These are phyloP conservation scores for Manacus vitellinus DNA, from an alignment of 2,113 vertebrate species.

Conservation along the genomic window DNA sequence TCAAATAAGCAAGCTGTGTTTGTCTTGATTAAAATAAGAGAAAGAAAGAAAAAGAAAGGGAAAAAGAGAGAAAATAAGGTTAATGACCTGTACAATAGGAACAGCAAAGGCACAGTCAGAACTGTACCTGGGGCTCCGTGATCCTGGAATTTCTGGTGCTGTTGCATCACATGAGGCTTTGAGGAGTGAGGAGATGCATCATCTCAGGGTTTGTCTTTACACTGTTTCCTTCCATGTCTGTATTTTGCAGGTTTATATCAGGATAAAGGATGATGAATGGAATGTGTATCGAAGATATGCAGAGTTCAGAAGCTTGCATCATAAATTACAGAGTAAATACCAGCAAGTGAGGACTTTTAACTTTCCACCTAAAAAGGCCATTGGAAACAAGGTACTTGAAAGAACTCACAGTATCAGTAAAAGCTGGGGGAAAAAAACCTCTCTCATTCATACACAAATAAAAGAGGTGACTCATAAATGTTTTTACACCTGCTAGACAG, in stretches of 20 bases:
- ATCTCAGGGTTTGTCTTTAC: not conserved
- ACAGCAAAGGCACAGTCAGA: no score
- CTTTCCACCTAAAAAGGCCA: slow-evolving; percentile 98
- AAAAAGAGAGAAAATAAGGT: not conserved
- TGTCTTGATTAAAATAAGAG: not conserved
- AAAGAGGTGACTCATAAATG: not conserved
- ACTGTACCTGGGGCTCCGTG: not conserved
- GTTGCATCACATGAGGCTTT: not conserved
- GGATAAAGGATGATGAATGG: slow-evolving; percentile 98
- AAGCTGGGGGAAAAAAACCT: not conserved
- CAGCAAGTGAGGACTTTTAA: slow-evolving; percentile 89
- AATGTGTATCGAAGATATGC: slow-evolving; percentile 95
- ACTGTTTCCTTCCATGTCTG: not conserved
- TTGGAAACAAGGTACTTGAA: slow-evolving; percentile 93
- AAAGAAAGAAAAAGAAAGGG: not conserved
- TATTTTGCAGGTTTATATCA: slow-evolving; percentile 88
- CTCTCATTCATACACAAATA: not conserved
- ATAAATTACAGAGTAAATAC: slow-evolving; percentile 84
- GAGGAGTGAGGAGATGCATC: not conserved
- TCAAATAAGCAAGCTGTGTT: slow-evolving; percentile 4
- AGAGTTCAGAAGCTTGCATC: slow-evolving; percentile 91
- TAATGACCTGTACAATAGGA: not conserved
- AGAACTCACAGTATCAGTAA: not conserved
- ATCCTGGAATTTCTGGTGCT: not conserved
- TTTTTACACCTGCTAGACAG: not conserved